These are phyloP conservation scores for Oncorhynchus kisutch DNA, from an alignment of 2,113 vertebrate genomes.

Conservation along the genomic window DNA sequence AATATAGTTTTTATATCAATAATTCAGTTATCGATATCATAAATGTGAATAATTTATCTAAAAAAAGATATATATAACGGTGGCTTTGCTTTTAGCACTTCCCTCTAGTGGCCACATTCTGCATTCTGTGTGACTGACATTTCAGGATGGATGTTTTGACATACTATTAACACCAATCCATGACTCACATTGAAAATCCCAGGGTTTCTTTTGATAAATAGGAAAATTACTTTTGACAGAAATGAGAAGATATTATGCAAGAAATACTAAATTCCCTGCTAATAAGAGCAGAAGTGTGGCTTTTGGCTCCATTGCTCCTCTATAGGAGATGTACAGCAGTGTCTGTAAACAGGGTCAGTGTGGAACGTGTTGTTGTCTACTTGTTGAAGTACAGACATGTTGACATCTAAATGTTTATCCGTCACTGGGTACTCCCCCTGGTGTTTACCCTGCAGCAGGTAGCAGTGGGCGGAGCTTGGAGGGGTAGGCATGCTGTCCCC, in stretches of 20 bases:
- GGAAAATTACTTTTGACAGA: too few species aligned
- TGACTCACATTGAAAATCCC: too few species aligned
- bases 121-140: not conserved
- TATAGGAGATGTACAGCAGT: not conserved
- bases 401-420: constrained; percentile 21
- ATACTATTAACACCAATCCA: too few species aligned
- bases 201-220: too few species aligned
- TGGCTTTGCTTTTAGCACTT: not conserved
- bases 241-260: not conserved
- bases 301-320: not conserved
- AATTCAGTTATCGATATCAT: too few species aligned
- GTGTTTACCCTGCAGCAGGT: constrained; percentile 28
- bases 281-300: not conserved
- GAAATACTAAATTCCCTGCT: not conserved
- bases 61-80: not conserved
- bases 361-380: constrained; percentile 6
- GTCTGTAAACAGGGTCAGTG: constrained; percentile 1
- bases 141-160: not conserved
- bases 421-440: constrained; percentile 19
- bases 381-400: constrained; percentile 18
- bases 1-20: too few species aligned
- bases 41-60: too few species aligned
- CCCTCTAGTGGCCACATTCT: not conserved
- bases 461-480: not conserved
- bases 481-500: constrained; percentile 10